Conservation (phyloP, 2,797 vertebrate genomes). For the Cygnus olor region DNA sequence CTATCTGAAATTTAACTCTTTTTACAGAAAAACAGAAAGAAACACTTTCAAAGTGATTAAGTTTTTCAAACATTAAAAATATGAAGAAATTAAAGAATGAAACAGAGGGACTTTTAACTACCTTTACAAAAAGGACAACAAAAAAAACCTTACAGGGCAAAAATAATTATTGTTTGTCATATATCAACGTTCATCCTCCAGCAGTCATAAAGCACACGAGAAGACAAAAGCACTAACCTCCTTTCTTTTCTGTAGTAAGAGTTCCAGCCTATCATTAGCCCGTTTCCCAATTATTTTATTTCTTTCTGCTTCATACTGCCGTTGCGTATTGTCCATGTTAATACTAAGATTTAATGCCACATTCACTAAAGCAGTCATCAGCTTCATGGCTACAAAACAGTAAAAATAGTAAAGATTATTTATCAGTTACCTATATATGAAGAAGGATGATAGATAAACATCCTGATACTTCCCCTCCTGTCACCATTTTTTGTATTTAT, state of each 20-base stretch:
- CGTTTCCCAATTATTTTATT: slow-evolving; percentile 98
- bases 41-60: background rate
- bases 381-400: slow-evolving; percentile 91
- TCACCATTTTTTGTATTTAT: background rate
- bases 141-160: background rate
- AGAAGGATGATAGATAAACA: background rate
- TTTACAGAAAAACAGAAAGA: background rate
- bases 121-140: background rate
- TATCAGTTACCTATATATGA: background rate
- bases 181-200: background rate
- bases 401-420: slow-evolving; percentile 17
- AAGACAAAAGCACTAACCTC: slow-evolving; percentile 83
- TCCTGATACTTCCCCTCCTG: background rate
- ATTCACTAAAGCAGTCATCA: slow-evolving; percentile 99
- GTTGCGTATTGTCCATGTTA: slow-evolving; percentile 99
- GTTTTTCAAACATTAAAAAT: background rate
- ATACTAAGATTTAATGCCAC: slow-evolving; percentile 99
- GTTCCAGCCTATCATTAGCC: slow-evolving; percentile 95
- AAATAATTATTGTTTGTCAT: background rate
- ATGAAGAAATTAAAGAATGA: background rate
- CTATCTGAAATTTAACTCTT: background rate
- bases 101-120: background rate
- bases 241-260: slow-evolving; percentile 96
- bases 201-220: background rate
- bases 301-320: slow-evolving; percentile 96